Evolutionary conservation across 2,797 vertebrate genomes (phyloP), one percentile per base, ranked within the genome.

Genomic region (Sebastes diaconus): DNA sequence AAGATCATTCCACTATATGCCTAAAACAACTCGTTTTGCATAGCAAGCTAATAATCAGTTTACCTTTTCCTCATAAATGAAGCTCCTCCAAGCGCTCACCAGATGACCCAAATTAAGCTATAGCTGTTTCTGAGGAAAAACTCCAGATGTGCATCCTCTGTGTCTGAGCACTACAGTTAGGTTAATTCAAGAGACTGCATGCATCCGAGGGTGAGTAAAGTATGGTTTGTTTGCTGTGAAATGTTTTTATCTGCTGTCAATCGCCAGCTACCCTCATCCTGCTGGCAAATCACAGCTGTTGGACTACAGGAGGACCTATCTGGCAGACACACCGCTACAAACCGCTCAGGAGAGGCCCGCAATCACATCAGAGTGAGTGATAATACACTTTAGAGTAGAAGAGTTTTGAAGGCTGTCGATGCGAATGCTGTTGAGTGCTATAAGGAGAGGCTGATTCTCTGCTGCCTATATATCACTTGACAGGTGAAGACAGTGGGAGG

Each of bases 361-460:
- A 83, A 85, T 90, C 75, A 81, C 81, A 89, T 84, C 77, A 81
- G 65, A 60, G 68, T 70, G 64, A 82, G 74, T 84, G 85, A 89
- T 90, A 76, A 90, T 84, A 84, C 68, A 85, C 77, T 83, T 83
- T 64, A 79, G 58, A 84, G 72, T 6, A 60, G 84, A 76, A 63
- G 74, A 80, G 77, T 90, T 90, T 88, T 86, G 87, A 90, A 84
- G 84, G 74, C 83, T 92, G 90, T 90, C 87, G 75, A 82, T 91
- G 83, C 24, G 20, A 82, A 63, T 57, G 64, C 85, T 86, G 81
- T 76, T 63, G 80, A 86, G 83, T 78, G 86, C 76, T 85, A 90
- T 86, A 73, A 84, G 82, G 57, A 83, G 77, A 86, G 64, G 61
- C 80, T 72, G 80, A 90, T 78, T 87, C 82, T 77, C 87, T 69